Conservation (phyloP, 30 jellyfish, hydroid and myxozoan genomes). For the Chrysaora quinquecirrha region DNA sequence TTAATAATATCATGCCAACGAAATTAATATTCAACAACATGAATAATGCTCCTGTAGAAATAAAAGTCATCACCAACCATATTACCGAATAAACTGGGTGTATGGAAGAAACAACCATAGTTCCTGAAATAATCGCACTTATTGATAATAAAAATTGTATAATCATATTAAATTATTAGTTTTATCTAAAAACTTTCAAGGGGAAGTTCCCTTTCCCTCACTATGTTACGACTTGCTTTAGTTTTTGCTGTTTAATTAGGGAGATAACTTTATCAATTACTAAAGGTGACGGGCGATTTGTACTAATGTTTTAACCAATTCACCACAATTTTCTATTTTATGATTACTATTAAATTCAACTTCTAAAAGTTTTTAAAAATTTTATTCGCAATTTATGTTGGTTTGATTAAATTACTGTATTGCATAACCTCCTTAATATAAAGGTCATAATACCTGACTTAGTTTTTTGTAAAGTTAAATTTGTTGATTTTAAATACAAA, state of each 20-base stretch:
- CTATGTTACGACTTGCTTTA: conserved; percentile 80
- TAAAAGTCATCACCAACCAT: conserved; percentile 29
- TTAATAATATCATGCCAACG: conserved; percentile 16
- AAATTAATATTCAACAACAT: conserved; percentile 5
- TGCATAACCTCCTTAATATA: conserved; percentile 50
- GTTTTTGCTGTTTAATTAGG: background rate
- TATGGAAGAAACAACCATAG: conserved; percentile 38
- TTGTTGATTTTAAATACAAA: conserved; percentile 23
- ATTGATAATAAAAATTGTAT: background rate
- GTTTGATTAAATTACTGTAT: conserved; percentile 38
- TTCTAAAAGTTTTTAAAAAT: conserved; percentile 5
- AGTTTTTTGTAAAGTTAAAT: conserved; percentile 10
- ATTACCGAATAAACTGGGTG: conserved; percentile 37
- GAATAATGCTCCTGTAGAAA: conserved; percentile 1
- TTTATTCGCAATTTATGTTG: no score
- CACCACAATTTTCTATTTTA: conserved; percentile 42
- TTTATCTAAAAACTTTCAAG: conserved; percentile 1
- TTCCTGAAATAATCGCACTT: background rate
- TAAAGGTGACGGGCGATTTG: conserved; percentile 81
- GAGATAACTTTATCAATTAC: background rate
- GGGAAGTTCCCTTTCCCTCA: conserved; percentile 77
- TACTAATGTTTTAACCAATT: conserved; percentile 59
- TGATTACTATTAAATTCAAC: conserved; percentile 63
- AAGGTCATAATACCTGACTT: conserved; percentile 66
- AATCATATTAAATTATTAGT: background rate